Base-by-base conservation (phyloP, 1,140 invertebrate species). In the Dinothrombium tinctorium region DNA sequence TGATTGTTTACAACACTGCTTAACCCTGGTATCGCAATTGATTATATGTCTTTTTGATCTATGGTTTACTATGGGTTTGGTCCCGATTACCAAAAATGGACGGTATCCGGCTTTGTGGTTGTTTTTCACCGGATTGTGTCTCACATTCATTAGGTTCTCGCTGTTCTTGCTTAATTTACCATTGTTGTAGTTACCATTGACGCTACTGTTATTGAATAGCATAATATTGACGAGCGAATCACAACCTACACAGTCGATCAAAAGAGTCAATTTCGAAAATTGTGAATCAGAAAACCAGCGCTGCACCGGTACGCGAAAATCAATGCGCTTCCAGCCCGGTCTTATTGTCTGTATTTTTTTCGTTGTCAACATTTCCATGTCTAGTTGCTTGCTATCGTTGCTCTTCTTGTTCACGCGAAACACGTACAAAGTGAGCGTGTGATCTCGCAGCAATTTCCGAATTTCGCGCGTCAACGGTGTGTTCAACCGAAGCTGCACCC, bases 1-100 rank as follows among this genome's bases (percentile, higher is more conserved):
- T 20, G 74, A 69, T 56, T 89, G 75, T 51, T 84, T 81, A 60
- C 83, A 89, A 58, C 84, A 90, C 53, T 78, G 73, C 43, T 74
- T 76, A 45, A 68, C 54, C 37, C 69, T 37, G 67, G 61, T 46
- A 70, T 73, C 71, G 58, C 80, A 86, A 53, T 83, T 78, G 31
- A 84, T 65, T 25, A 80, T 75, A 35, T 75, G 64, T 51, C 80
- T 68, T 43, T 77, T 69, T 2, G 76, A 72, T 12, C 79, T 47
- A 20, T 54, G 49, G 5, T 52, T 43, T 41, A 48, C 60, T 47
- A 64, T 59, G 7, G 72, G 66, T 56, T 75, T 72, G 2, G 78
- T 79, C 36, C 74, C 69, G 39, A 87, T 70, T 1, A 83, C 78
- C 33, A 89, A 63, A 59, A 84, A 82, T 33, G 81, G 81, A 23